Evolutionary conservation across 2,113 vertebrate species (phyloP).

Genomic region (Callopanchax toddi): DNA sequence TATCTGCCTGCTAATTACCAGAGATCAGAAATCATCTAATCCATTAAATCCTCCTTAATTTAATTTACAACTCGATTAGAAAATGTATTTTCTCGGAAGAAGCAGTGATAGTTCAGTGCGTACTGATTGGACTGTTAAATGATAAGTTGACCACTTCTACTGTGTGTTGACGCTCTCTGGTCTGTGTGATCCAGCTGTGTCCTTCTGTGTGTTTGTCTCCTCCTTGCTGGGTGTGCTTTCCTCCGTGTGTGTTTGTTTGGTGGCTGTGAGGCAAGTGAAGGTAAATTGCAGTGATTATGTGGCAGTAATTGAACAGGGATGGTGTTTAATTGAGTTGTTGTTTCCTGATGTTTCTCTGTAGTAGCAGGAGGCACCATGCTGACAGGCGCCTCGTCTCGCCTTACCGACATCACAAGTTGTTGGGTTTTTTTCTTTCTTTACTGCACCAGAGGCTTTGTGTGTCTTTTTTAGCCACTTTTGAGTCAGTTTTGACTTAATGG

Average conservation of each 20-base stretch:
- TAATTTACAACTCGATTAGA: slow-evolving; percentile 2
- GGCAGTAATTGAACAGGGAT: slow-evolving; percentile 81
- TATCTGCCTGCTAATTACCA: slow-evolving; percentile 4
- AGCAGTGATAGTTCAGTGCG: not conserved
- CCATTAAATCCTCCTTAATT: not conserved
- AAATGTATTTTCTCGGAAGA: not conserved
- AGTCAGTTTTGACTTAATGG: slow-evolving; percentile 53
- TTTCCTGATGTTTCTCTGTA: slow-evolving; percentile 74
- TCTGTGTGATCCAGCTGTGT: slow-evolving; percentile 42
- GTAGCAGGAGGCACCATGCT: slow-evolving; percentile 59
- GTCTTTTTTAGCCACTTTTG: slow-evolving; percentile 37
- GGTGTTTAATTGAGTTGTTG: slow-evolving; percentile 81
- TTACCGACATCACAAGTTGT: slow-evolving; percentile 34
- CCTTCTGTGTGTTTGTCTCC: slow-evolving; percentile 6
- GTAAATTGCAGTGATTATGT: slow-evolving; percentile 81
- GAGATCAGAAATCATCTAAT: slow-evolving; percentile 1
- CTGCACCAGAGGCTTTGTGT: slow-evolving; percentile 55
- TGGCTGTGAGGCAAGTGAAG: slow-evolving; percentile 57
- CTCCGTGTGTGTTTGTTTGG: slow-evolving; percentile 64
- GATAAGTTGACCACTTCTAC: too few relatives aligned
- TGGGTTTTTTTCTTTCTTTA: not conserved
- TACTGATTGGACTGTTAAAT: slow-evolving; percentile 1
- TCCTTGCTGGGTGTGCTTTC: slow-evolving; percentile 20
- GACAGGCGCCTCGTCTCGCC: slow-evolving; percentile 69
- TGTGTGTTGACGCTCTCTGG: slow-evolving; percentile 14